phyloP scores from a whole-genome alignment of 2,888 invertebrate genomes.

The Alloscopus bannaensis region DNA sequence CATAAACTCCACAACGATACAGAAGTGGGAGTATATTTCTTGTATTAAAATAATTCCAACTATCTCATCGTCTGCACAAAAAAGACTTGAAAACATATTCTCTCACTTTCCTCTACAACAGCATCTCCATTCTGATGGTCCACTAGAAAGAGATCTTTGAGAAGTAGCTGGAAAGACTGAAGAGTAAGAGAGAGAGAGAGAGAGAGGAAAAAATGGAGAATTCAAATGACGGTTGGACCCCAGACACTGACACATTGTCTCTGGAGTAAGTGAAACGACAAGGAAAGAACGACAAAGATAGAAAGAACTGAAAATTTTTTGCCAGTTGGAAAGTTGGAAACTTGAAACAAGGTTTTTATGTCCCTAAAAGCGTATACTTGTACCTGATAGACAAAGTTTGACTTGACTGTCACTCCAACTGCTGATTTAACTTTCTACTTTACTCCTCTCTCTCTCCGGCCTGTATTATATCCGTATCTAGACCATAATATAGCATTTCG shows the following conservation, averaged over 20 bases:
- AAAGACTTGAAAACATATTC: no score
- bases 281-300: constrained; percentile 35
- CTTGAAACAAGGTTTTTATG: constrained; percentile 61
- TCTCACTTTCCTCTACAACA: no score
- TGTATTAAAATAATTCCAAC: no score
- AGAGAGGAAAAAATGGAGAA: constrained; percentile 8
- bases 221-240: constrained; percentile 7
- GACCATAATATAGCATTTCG: no score
- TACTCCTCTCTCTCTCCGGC: constrained; percentile 23
- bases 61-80: no score
- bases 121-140: no score
- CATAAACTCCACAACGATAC: no score
- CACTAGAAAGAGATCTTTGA: no score
- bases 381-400: constrained; percentile 66
- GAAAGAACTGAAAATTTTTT: constrained; percentile 45
- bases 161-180: neutral
- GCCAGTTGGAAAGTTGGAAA: constrained; percentile 56
- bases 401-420: constrained; percentile 65
- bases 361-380: constrained; percentile 64
- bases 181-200: neutral
- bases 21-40: no score
- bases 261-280: constrained; percentile 54
- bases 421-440: constrained; percentile 66
- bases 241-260: constrained; percentile 62
- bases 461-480: constrained; percentile 8